A percentile compares a stretch with the other conserved stretches of the same genome.
These are phyloP conservation scores for Hyppa rectilinea DNA, from an alignment of 2,888 invertebrate genomes.

Conservation along the genomic window DNA sequence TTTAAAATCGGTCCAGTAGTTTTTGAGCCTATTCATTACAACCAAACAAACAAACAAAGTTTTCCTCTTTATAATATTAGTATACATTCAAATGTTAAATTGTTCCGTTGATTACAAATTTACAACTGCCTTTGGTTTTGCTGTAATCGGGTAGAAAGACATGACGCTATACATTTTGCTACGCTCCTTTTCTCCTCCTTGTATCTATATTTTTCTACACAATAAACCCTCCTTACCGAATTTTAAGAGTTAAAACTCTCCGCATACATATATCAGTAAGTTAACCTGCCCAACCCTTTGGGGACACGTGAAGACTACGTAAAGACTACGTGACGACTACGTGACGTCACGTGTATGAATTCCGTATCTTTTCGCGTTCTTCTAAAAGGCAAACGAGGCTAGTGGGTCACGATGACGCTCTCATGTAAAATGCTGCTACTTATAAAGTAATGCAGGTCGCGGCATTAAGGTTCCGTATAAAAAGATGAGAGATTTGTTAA, in stretches of 20 bases:
- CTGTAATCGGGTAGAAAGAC: too few relatives aligned
- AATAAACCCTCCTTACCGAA: neutral
- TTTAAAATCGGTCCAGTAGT: too few relatives aligned
- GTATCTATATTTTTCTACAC: neutral
- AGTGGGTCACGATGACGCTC: slow-evolving; percentile 59
- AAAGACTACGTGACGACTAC: slow-evolving; percentile 9
- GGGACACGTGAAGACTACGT: slow-evolving; percentile 8
- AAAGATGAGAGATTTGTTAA: neutral
- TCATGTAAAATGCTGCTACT: slow-evolving; percentile 48
- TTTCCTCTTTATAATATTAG: too few relatives aligned
- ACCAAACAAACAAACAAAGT: too few relatives aligned
- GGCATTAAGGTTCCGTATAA: slow-evolving; percentile 9
- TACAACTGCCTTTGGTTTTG: too few relatives aligned
- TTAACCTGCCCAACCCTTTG: slow-evolving; percentile 15
- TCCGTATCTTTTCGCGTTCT: slow-evolving; percentile 47
- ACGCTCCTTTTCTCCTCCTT: neutral
- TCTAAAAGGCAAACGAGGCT: slow-evolving; percentile 53
- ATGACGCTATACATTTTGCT: neutral
- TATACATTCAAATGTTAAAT: too few relatives aligned
- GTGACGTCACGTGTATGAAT: slow-evolving; percentile 39
- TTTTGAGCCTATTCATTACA: too few relatives aligned
- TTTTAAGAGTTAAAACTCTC: neutral
- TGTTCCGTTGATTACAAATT: neutral
- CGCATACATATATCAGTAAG: neutral
- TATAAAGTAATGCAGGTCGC: slow-evolving; percentile 42